phyloP scores from a whole-genome alignment of 2,113 vertebrate genomes.

The Oreochromis aureus region DNA sequence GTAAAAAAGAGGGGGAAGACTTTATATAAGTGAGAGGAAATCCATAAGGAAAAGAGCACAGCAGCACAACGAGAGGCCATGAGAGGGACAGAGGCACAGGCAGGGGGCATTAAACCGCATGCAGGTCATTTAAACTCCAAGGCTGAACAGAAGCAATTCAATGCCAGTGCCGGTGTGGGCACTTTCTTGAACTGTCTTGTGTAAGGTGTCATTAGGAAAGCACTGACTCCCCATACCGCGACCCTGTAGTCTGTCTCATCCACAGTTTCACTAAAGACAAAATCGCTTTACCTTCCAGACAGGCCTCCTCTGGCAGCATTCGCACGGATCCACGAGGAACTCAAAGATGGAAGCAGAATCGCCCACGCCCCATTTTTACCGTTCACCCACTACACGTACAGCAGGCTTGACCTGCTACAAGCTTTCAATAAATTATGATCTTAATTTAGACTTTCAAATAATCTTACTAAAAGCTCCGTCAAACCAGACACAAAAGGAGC shows the following conservation, averaged over 20 bases:
- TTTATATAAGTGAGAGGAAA: slow-evolving; percentile 63
- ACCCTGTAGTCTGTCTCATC: slow-evolving; percentile 58
- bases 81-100: slow-evolving; percentile 66
- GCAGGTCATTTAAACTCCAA: slow-evolving; percentile 82
- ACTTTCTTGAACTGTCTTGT: slow-evolving; percentile 68
- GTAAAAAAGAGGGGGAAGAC: slow-evolving; percentile 59
- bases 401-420: not conserved
- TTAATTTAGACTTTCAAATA: not conserved
- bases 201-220: slow-evolving; percentile 46
- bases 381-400: slow-evolving; percentile 17
- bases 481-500: not conserved
- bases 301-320: slow-evolving; percentile 48
- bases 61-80: slow-evolving; percentile 73
- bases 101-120: slow-evolving; percentile 69
- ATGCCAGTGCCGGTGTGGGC: slow-evolving; percentile 53
- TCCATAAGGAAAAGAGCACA: slow-evolving; percentile 64
- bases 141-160: slow-evolving; percentile 75
- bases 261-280: slow-evolving; percentile 40
- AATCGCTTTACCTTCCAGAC: slow-evolving; percentile 53
- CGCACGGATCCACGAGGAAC: slow-evolving; percentile 26
- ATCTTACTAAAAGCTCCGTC: not conserved
- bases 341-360: slow-evolving; percentile 28
- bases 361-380: not conserved
- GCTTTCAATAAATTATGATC: not conserved
- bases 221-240: slow-evolving; percentile 47